Evolutionary conservation across 1,140 invertebrate genomes (phyloP).

Genomic region (Sycobia sp.): DNA sequence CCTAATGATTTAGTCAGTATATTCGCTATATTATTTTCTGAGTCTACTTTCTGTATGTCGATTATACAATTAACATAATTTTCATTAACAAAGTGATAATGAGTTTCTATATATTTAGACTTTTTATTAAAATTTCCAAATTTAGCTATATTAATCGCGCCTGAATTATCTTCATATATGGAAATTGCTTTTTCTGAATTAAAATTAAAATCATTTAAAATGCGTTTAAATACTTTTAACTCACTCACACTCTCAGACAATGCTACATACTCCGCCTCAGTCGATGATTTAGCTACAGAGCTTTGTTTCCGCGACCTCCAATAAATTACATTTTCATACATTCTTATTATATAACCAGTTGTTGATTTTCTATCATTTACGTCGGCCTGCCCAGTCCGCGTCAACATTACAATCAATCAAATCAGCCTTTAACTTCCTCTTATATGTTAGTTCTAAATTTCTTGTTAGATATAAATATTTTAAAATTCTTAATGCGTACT

Average conservation of each 20-base stretch:
- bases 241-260: conserved; percentile 40
- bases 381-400: conserved; percentile 53
- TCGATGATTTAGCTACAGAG: conserved; percentile 41
- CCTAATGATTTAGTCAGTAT: conserved; percentile 1
- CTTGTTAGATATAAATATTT: conserved; percentile 29
- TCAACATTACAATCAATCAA: conserved; percentile 51
- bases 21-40: not conserved
- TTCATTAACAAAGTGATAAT: conserved; percentile 1
- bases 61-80: not conserved
- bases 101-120: not conserved
- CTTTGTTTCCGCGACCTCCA: conserved; percentile 27
- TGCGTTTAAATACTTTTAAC: conserved; percentile 28
- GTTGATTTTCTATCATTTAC: too few species aligned
- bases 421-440: conserved; percentile 5
- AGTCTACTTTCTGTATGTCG: not conserved
- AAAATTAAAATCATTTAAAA: conserved; percentile 31
- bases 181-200: too few species aligned
- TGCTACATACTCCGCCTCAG: conserved; percentile 44
- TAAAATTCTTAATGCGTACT: conserved; percentile 24
- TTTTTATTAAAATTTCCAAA: conserved; percentile 6
- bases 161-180: too few species aligned
- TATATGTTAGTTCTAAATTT: conserved; percentile 24
- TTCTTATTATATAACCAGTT: too few species aligned
- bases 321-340: too few species aligned
- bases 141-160: too few species aligned